These are phyloP conservation scores for Dipodomys spectabilis DNA, from an alignment of 2,113 vertebrate genomes.

Conservation along the genomic window DNA sequence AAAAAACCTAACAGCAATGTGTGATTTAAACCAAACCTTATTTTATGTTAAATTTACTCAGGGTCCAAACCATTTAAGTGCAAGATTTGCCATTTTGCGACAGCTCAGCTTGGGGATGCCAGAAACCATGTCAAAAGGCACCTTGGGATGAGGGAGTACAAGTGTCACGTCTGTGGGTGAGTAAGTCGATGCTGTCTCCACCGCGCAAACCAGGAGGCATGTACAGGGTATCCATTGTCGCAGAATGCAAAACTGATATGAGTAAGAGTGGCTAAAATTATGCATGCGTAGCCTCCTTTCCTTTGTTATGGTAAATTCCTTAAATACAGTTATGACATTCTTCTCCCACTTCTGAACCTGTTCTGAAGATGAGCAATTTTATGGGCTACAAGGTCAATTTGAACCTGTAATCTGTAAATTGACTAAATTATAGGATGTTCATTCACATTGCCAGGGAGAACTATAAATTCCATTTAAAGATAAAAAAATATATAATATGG, in stretches of 20 bases:
- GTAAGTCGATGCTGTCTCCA: conserved; percentile 86
- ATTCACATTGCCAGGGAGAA: conserved; percentile 92
- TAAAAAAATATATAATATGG: conserved; percentile 89
- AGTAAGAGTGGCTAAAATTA: conserved; percentile 88
- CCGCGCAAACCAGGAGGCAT: conserved; percentile 76
- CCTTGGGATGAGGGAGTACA: conserved; percentile 99
- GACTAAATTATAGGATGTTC: conserved; percentile 95
- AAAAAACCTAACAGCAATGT: conserved; percentile 77
- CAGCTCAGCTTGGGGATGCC: conserved; percentile 98
- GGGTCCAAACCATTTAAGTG: conserved; percentile 99
- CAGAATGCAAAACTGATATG: conserved; percentile 83
- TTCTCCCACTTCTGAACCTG: conserved; percentile 90
- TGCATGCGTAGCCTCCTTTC: conserved; percentile 88
- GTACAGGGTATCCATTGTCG: conserved; percentile 84
- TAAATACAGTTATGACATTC: conserved; percentile 93
- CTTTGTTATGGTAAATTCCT: conserved; percentile 93
- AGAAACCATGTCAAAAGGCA: conserved; percentile 99
- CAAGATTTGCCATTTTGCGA: conserved; percentile 99
- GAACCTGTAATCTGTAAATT: conserved; percentile 95
- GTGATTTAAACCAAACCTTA: conserved; percentile 85
- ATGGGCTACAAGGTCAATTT: conserved; percentile 92
- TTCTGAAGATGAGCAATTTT: conserved; percentile 91
- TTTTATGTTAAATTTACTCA: conserved; percentile 90
- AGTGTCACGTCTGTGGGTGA: conserved; percentile 99
- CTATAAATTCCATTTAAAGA: conserved; percentile 90